Percentiles rank a stretch among this genome's conserved stretches.
Conservation (phyloP, 1,140 invertebrate species). For the Steinernema khuongi region DNA sequence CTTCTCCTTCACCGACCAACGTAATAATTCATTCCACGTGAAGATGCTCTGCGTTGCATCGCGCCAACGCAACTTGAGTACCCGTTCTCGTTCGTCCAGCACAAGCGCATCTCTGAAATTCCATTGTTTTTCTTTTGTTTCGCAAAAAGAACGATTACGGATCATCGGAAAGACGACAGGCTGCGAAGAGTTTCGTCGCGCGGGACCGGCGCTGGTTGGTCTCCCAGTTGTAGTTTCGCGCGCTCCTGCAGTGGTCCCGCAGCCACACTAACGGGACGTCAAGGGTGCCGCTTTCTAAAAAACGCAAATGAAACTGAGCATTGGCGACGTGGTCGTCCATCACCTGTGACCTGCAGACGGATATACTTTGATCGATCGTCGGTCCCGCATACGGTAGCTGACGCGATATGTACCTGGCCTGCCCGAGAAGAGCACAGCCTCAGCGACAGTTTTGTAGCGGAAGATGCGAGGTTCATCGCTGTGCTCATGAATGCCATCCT, state of each 20-base stretch:
- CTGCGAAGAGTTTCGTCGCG: constrained; percentile 35
- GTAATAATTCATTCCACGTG: constrained; percentile 18
- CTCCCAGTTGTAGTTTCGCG: constrained; percentile 33
- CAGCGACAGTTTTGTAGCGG: neutral
- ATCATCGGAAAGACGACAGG: constrained; percentile 23
- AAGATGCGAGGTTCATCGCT: neutral
- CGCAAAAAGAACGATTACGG: neutral
- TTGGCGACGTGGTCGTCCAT: neutral
- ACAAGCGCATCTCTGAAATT: neutral
- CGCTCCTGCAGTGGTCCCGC: constrained; percentile 49
- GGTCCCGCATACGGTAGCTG: neutral
- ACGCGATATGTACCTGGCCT: neutral
- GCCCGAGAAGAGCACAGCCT: neutral
- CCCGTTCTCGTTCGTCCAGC: neutral
- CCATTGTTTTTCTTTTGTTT: neutral
- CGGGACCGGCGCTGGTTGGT: constrained; percentile 48
- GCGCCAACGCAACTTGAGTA: neutral
- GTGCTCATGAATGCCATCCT: neutral
- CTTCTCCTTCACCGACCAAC: constrained; percentile 29
- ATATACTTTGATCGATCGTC: constrained; percentile 9
- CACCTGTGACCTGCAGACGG: neutral
- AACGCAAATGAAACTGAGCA: neutral
- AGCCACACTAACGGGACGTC: constrained; percentile 50
- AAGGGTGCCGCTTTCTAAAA: constrained; percentile 18
- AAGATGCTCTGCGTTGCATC: constrained; percentile 9